Evolutionary conservation across 2,113 vertebrate species (phyloP), one percentile per base, ranked within the genome.

Genomic region (Apteryx owenii): DNA sequence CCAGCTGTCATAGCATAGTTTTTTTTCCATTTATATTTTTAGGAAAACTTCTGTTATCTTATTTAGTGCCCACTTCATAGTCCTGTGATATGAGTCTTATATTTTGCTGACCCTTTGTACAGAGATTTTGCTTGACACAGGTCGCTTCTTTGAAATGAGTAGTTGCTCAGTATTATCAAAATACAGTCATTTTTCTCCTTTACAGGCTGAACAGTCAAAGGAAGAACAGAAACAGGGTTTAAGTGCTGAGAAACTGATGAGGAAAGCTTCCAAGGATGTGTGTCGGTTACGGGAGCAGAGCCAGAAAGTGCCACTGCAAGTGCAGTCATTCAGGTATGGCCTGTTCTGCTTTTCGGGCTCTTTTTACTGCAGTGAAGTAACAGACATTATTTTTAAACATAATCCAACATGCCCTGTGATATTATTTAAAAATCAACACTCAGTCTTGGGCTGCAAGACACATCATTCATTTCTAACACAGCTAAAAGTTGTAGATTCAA

Each of bases 241-340:
- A 96, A 98, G 87, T 54, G 98, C 98, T 3, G 98, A 98, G 96
- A 99, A 98, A 80, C 18, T 99, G 96, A 98, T 99, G 98, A 97
- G 98, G 88, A 98, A 98, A 89, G 98, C 97, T 68, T 98, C 98
- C 46, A 99, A 98, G 97, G 99, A 99, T 3, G 98, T 99, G 31
- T 99, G 98, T 42, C 98, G 98, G 44, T 96, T 99, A 33, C 98
- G 98, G 51, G 98, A 98, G 88, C 99, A 99, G 98, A 99, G 98
- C 96, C 98, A 97, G 96, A 98, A 99, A 94, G 98, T 99, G 69
- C 98, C 98, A 0, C 97, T 98, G 61, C 98, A 98, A 96, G 98
- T 99, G 88, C 99, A 99, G 96, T 98, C 98, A 46, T 99, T 99
- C 98, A 98, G 99, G 99, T 99, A 95, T 28, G 36, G 56, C 69